Percentiles rank a stretch among this genome's conserved stretches.
Conservation (phyloP, 2,113 vertebrate species). For the Myrmecobius fasciatus region DNA sequence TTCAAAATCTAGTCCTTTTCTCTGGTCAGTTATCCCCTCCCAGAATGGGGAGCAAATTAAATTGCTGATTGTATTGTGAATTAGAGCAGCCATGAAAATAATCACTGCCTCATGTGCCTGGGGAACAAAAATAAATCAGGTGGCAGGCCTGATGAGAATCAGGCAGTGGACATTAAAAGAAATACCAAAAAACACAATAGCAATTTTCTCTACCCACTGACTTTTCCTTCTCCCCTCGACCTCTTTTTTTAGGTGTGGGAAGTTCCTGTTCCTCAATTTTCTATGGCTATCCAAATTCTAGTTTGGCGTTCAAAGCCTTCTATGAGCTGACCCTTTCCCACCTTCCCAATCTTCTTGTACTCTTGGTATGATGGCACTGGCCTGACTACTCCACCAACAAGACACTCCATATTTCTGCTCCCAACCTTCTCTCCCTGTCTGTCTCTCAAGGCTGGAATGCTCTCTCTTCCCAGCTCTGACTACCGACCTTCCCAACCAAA, state of each 20-base stretch:
- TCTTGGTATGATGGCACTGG: neutral
- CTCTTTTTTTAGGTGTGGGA: neutral
- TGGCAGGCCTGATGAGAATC: neutral
- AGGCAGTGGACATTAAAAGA: neutral
- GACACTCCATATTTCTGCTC: neutral
- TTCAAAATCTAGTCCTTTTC: slow-evolving; percentile 41
- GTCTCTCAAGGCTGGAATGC: neutral
- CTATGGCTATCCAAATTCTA: neutral
- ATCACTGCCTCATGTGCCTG: neutral
- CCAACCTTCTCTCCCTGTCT: neutral
- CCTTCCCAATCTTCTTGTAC: neutral
- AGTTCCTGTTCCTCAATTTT: neutral
- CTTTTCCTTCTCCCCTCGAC: neutral
- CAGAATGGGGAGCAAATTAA: slow-evolving; percentile 25
- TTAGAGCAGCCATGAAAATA: slow-evolving; percentile 22
- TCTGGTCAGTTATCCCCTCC: slow-evolving; percentile 59
- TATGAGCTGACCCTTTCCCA: neutral
- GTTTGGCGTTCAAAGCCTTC: neutral
- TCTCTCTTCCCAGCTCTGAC: neutral
- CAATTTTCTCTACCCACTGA: neutral
- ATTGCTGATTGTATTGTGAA: slow-evolving; percentile 15
- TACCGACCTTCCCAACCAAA: neutral
- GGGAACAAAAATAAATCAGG: neutral
- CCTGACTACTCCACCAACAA: neutral
- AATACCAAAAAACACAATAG: neutral